These are phyloP conservation scores for Austrofundulus limnaeus DNA, from an alignment of 2,113 vertebrate genomes.

Conservation along the genomic window DNA sequence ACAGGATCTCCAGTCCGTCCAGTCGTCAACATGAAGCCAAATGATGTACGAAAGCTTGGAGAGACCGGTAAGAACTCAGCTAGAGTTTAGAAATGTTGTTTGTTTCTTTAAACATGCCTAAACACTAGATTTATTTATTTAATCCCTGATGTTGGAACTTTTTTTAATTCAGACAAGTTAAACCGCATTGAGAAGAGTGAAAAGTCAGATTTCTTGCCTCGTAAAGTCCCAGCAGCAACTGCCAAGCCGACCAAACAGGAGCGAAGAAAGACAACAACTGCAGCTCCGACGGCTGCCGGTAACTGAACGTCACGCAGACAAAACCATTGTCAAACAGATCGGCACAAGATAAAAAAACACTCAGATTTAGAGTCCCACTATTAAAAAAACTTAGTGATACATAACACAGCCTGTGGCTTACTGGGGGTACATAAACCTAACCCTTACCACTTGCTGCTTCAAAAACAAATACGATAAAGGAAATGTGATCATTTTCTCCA, in stretches of 20 bases:
- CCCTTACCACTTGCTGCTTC: too few species aligned
- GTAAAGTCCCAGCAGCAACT: conserved; percentile 48
- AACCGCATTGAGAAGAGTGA: conserved; percentile 54
- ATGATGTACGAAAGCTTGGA: conserved; percentile 66
- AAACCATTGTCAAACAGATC: too few species aligned
- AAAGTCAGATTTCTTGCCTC: conserved; percentile 53
- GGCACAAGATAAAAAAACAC: too few species aligned
- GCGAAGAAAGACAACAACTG: conserved; percentile 40
- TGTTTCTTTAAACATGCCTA: too few species aligned
- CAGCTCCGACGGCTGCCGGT: conserved; percentile 47
- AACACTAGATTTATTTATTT: background rate
- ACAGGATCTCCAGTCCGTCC: conserved; percentile 62
- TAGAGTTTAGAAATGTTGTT: too few species aligned
- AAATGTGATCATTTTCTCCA: too few species aligned
- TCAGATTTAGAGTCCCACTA: too few species aligned
- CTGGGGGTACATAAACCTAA: too few species aligned
- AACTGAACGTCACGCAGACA: background rate
- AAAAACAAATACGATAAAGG: too few species aligned
- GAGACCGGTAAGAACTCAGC: conserved; percentile 42
- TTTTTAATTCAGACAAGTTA: conserved; percentile 55
- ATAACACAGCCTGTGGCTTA: too few species aligned
- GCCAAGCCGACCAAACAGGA: conserved; percentile 70
- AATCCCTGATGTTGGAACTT: background rate
- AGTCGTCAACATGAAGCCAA: conserved; percentile 63
- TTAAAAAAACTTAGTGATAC: too few species aligned